Base-by-base conservation (phyloP, 1,140 invertebrate genomes). In the Drosophila kikkawai region DNA sequence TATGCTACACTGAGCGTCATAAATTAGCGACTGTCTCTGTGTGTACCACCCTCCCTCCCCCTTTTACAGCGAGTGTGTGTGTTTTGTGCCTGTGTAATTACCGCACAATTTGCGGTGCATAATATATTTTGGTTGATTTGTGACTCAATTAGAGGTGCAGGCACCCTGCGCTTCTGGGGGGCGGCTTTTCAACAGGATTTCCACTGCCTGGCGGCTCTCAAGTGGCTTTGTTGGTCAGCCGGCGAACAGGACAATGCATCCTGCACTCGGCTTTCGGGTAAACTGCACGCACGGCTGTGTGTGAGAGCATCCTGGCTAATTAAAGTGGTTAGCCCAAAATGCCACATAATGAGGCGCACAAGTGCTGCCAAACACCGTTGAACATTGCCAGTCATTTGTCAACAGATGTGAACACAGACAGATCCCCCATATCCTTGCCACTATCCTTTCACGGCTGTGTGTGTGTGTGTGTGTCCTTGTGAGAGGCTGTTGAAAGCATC, bases 61-160 rank as follows among this genome's bases (percentile, higher is more conserved):
- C n/a, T 19, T 11, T 50, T 17, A 17, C n/a, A 45, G 12, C n/a
- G 36, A 22, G n/a, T 37, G 63, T 29, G 19, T 47, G 42, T 11
- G 47, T 39, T 22, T 50, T 76, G 50, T 58, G 71, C 60, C 61
- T 47, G 45, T 65, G 79, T 80, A 82, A 84, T 84, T 84, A 82
- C 76, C 80, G 76, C 80, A 84, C 80, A 82, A 84, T 84, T 84
- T 84, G 81, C 77, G 80, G 67, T 79, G 80, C 78, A 80, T 79
- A 84, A 91, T 85, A 88, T 91, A 91, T 91, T 88, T 91, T 91
- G 79, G 81, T 91, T 91, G 88, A 91, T 91, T 91, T 91, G 88
- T 91, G 88, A 91, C 90, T 91, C 88, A 88, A 91, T 91, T 91
- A 91, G 91, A 91, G 86, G 68, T 83, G 79, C 69, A 67, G 22